Evolutionary conservation across 30 jellyfish, hydroid and myxozoan genomes (phyloP).

Genomic region (Catostylus mosaicus): DNA sequence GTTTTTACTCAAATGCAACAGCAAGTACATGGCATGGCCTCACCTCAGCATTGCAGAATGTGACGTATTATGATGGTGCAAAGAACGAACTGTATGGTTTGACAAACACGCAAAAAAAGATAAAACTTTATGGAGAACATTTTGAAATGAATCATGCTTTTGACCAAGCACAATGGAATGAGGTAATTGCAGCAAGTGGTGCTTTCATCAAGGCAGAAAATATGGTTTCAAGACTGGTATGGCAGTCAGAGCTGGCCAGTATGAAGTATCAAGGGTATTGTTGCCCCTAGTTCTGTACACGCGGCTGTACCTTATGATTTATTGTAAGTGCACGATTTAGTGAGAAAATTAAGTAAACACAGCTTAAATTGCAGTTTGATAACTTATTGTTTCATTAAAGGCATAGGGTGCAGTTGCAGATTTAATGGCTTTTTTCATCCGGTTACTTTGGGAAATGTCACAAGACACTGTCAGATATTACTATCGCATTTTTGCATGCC

Average conservation of each 20-base stretch:
- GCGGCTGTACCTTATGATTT: too few relatives aligned
- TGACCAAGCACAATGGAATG: constrained; percentile 3
- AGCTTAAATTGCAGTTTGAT: too few relatives aligned
- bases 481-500: too few relatives aligned
- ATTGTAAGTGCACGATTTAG: too few relatives aligned
- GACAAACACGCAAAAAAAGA: neutral
- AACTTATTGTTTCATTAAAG: too few relatives aligned
- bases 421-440: too few relatives aligned
- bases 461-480: too few relatives aligned
- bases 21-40: constrained; percentile 16
- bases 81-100: constrained; percentile 23
- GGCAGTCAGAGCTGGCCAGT: neutral
- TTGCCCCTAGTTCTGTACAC: constrained; percentile 8
- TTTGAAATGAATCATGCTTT: neutral
- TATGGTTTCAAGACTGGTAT: neutral
- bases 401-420: too few relatives aligned
- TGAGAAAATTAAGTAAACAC: too few relatives aligned
- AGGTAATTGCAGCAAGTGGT: constrained; percentile 12
- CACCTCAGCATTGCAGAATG: neutral
- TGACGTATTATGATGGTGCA: constrained; percentile 19
- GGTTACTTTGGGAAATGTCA: too few relatives aligned
- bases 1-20: constrained; percentile 20
- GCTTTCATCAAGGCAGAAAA: neutral
- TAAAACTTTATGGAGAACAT: constrained; percentile 16
- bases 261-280: neutral